Percentiles rank a stretch among this genome's conserved stretches.
Conservation (phyloP, 2,797 vertebrate genomes). For the Bradypodion ventrale region DNA sequence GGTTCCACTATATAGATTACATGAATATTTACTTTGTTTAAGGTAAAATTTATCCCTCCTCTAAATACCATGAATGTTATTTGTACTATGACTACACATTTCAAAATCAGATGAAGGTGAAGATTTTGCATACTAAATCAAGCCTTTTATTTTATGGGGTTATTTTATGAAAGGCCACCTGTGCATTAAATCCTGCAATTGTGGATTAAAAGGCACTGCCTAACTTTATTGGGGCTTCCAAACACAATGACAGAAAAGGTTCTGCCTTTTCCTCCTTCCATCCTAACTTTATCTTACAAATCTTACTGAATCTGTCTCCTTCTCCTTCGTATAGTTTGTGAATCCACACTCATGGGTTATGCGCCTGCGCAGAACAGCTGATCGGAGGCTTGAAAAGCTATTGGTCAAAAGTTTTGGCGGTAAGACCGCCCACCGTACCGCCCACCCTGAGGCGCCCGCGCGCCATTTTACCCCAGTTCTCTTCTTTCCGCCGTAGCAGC, state of each 20-base stretch:
- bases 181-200: neutral
- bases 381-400: too few species aligned
- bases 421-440: too few species aligned
- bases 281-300: neutral
- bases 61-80: neutral
- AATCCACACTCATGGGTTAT: too few species aligned
- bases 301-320: neutral
- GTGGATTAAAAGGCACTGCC: neutral
- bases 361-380: too few species aligned
- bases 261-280: neutral
- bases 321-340: neutral
- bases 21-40: neutral
- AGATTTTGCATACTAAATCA: neutral
- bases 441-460: too few species aligned
- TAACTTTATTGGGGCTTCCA: neutral
- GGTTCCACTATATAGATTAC: neutral
- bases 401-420: too few species aligned
- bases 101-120: neutral
- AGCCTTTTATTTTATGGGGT: neutral
- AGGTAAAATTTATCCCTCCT: neutral
- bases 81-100: neutral
- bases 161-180: neutral
- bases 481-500: too few species aligned
- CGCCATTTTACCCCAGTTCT: too few species aligned
- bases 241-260: neutral